These are phyloP conservation scores for Eupithecia tripunctaria DNA, from an alignment of 2,888 invertebrate genomes.

Conservation along the genomic window DNA sequence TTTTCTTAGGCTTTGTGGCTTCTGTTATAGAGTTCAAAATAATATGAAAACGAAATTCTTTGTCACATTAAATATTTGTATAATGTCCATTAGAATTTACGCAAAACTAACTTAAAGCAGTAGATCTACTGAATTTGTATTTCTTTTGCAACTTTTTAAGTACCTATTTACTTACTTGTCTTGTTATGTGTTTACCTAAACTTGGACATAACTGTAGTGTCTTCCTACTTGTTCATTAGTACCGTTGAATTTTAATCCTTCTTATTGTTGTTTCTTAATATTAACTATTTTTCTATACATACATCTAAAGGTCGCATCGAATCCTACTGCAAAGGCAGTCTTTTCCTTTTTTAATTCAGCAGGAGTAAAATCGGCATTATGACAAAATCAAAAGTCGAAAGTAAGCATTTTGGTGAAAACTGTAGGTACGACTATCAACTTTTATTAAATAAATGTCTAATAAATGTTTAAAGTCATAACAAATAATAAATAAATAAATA, in stretches of 20 bases:
- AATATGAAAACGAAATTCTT: not conserved
- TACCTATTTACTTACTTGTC: not conserved
- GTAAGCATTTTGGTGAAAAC: no score
- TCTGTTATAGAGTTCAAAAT: conserved; percentile 10
- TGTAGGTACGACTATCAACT: no score
- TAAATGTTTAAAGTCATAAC: no score
- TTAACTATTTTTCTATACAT: no score
- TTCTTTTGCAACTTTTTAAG: conserved; percentile 10
- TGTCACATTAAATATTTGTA: conserved; percentile 26
- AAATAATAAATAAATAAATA: no score
- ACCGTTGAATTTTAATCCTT: not conserved
- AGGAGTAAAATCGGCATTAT: not conserved
- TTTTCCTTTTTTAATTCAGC: not conserved
- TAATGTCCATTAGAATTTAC: conserved; percentile 21
- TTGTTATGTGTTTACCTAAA: not conserved
- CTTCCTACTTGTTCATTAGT: no score
- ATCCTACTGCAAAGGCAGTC: no score
- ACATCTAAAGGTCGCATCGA: no score
- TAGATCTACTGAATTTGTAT: conserved; percentile 28
- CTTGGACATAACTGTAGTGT: no score
- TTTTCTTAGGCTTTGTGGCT: not conserved
- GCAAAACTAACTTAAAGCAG: conserved; percentile 18
- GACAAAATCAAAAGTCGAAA: no score
- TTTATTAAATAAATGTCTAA: no score
- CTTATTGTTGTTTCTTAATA: no score